phyloP scores from a whole-genome alignment of 2,797 vertebrate genomes.

The Ceryle rudis region DNA sequence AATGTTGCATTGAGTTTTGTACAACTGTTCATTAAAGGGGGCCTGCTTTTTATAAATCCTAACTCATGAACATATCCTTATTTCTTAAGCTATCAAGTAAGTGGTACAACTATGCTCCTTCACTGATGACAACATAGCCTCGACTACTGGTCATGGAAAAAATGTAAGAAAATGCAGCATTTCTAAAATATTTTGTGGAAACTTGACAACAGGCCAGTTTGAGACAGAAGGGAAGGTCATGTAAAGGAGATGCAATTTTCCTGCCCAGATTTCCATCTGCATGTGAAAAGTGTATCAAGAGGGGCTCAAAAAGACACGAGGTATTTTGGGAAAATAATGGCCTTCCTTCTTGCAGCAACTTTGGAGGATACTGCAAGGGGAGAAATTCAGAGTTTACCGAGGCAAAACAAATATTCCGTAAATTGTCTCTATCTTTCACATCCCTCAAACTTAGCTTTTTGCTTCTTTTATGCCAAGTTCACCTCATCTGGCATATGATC shows the following conservation, averaged over 20 bases:
- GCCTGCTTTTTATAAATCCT: background rate
- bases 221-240: background rate
- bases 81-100: background rate
- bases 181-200: background rate
- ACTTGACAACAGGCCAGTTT: background rate
- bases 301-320: background rate
- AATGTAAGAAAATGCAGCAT: background rate
- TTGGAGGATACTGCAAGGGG: background rate
- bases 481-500: background rate
- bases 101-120: background rate
- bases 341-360: background rate
- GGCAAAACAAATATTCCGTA: background rate
- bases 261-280: background rate
- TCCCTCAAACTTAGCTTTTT: background rate
- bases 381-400: background rate
- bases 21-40: background rate
- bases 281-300: background rate
- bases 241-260: background rate
- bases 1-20: background rate
- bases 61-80: background rate
- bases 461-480: background rate
- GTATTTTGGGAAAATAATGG: background rate
- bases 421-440: background rate
- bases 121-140: background rate
- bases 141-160: background rate